Evolutionary conservation across 2,113 vertebrate species (phyloP).

Genomic region (Seriola rivoliana): DNA sequence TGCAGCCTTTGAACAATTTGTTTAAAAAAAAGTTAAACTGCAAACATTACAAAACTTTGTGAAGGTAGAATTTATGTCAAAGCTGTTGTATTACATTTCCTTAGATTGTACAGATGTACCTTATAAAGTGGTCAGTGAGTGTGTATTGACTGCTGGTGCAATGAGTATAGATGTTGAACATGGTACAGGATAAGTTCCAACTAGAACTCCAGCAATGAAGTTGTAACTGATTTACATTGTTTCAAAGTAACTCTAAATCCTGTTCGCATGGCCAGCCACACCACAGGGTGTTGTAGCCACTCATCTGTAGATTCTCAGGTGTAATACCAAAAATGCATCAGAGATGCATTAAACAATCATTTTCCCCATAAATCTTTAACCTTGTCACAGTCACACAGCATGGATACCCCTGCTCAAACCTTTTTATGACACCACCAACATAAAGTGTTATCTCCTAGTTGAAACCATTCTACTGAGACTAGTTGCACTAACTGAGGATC

Average conservation of each 20-base stretch:
- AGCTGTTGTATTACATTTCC: no score
- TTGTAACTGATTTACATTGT: not conserved
- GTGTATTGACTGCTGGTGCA: no score
- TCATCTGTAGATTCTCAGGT: not conserved
- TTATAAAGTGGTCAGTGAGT: no score
- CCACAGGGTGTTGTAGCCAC: not conserved
- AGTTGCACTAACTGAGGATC: not conserved
- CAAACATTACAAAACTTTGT: no score
- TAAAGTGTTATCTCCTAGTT: not conserved
- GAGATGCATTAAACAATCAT: not conserved
- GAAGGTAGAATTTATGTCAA: no score
- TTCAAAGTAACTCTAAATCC: not conserved
- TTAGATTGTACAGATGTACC: no score
- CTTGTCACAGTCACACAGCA: no score
- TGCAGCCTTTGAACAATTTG: not conserved
- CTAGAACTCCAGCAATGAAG: not conserved
- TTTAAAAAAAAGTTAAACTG: not conserved
- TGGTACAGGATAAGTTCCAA: no score
- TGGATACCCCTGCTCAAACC: not conserved
- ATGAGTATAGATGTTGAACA: no score
- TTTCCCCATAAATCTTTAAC: not conserved
- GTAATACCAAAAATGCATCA: not conserved
- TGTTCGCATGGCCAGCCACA: not conserved
- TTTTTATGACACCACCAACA: not conserved
- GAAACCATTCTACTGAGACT: not conserved